Evolutionary conservation across 2,797 vertebrate species (phyloP), one percentile per base, ranked within the genome.

Genomic region (Sus cebifrons): DNA sequence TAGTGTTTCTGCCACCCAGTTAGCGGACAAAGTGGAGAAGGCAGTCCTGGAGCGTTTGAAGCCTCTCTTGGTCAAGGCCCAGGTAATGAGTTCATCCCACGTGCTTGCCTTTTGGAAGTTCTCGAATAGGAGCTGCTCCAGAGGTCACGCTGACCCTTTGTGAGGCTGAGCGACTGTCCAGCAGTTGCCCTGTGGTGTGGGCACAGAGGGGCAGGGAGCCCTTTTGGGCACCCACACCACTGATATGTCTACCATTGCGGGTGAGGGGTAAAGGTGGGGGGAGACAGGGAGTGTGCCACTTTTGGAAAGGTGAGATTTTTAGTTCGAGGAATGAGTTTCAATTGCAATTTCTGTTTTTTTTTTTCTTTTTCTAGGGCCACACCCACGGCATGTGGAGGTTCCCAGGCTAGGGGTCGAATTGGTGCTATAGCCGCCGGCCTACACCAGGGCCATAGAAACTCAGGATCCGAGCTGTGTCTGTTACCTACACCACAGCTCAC

Each of bases 21-120:
- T 97, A 98, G 98, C 98, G 4, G 98, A 99, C 96, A 97, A 97
- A 97, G 98, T 98, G 12, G 99, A 98, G 97, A 98, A 98, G 93
- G 95, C 97, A 62, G 98, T 97, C 74, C 83, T 16, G 98, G 98
- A 99, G 81, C 97, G 32, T 91, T 98, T 99, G 93, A 99, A 99
- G 96, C 98, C 98, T 52, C 98, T 98, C 0, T 84, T 99, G 94
- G 98, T 98, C 27, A 98, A 97, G 96, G 99, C 98, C 13, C 98
- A 99, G 99, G 99, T 99, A 98, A 86, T 74, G 68, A 23, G 6
- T 49, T 91, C 14, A 17, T 88, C 70, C 70, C 17, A 23, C 91
- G 77, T 79, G 60, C 49, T 84, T 84, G 73, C 65, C 29, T 79
- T 94, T 71, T 20, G 49, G 85, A 89, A 91, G n/a, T 62, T 56